Conservation (phyloP, 2,888 invertebrate genomes). For the Xylota sylvarum region DNA sequence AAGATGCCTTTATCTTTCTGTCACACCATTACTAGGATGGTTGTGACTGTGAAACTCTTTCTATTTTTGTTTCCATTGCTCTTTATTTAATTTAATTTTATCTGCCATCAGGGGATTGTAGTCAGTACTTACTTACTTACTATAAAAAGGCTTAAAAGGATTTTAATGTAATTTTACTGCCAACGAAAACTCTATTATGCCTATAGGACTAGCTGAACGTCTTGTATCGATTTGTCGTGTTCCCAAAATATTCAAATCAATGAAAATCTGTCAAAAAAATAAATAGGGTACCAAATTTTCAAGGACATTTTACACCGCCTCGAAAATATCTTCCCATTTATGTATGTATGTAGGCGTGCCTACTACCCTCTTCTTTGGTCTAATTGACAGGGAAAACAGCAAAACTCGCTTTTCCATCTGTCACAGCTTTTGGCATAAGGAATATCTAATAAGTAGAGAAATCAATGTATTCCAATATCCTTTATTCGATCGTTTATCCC, state of each 20-base stretch:
- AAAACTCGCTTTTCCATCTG: constrained; percentile 35
- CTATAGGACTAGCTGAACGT: constrained; percentile 16
- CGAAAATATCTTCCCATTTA: not conserved
- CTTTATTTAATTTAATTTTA: constrained; percentile 71
- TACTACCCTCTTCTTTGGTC: constrained; percentile 28
- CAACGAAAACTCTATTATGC: constrained; percentile 25
- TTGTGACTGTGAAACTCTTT: not conserved
- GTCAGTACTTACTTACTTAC: not conserved
- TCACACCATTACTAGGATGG: constrained; percentile 63
- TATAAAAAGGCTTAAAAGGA: constrained; percentile 68
- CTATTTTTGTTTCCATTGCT: constrained; percentile 11
- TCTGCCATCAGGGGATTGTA: constrained; percentile 52
- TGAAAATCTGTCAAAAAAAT: not conserved
- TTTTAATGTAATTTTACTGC: constrained; percentile 66
- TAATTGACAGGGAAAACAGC: constrained; percentile 50
- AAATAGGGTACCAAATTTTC: not conserved
- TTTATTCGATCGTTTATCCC: constrained; percentile 66
- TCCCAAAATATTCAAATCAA: not conserved
- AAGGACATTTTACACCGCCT: not conserved
- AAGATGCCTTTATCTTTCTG: constrained; percentile 68
- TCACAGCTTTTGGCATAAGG: constrained; percentile 16
- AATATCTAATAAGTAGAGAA: constrained; percentile 54
- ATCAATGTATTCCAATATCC: constrained; percentile 68
- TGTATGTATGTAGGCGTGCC: no score
- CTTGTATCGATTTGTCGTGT: not conserved